A percentile compares a stretch with the other conserved stretches of the same genome.
These are phyloP conservation scores for Apodemia mormo DNA, from an alignment of 2,888 invertebrate genomes.

Conservation along the genomic window DNA sequence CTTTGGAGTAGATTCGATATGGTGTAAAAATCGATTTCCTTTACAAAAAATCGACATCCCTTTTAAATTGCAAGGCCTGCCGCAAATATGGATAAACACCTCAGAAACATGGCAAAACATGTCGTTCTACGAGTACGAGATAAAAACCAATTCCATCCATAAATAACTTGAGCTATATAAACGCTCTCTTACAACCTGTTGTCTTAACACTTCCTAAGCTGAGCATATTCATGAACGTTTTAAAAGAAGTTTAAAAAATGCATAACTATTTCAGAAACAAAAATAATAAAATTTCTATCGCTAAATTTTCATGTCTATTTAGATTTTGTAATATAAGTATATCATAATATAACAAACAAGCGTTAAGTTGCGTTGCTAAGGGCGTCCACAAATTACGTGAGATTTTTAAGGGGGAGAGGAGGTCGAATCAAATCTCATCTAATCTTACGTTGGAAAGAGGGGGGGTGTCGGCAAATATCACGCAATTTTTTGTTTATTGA, in stretches of 20 bases:
- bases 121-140: slow-evolving; percentile 24
- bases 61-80: slow-evolving; percentile 33
- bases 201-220: slow-evolving; percentile 48
- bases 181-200: slow-evolving; percentile 40
- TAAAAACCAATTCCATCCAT: slow-evolving; percentile 38
- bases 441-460: no score
- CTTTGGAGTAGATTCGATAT: no score
- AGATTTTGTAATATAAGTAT: no score
- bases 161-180: slow-evolving; percentile 18
- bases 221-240: slow-evolving; percentile 55
- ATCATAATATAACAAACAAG: no score
- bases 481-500: no score
- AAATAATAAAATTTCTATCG: slow-evolving; percentile 7
- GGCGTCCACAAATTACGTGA: no score
- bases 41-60: neutral
- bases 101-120: slow-evolving; percentile 33
- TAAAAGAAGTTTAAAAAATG: slow-evolving; percentile 50
- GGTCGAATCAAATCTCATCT: no score
- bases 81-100: slow-evolving; percentile 40
- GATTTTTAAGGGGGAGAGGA: no score
- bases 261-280: no score
- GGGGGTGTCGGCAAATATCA: no score
- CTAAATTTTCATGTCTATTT: no score
- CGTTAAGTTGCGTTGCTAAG: no score
- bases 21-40: neutral